These are phyloP conservation scores for Neomorphus geoffroyi DNA, from an alignment of 2,797 vertebrate genomes.

Conservation along the genomic window DNA sequence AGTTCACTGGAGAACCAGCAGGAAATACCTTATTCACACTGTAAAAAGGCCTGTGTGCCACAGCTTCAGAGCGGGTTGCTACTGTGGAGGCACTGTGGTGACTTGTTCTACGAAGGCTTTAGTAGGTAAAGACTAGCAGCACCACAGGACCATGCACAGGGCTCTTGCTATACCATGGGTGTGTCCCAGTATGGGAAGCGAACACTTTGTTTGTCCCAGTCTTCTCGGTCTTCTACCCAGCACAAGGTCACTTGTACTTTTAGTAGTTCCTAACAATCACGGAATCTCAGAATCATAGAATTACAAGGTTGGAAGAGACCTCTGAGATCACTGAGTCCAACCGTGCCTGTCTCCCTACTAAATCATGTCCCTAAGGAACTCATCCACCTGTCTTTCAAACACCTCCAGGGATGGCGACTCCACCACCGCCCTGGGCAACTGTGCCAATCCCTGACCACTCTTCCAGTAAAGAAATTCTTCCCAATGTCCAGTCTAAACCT, in stretches of 20 bases:
- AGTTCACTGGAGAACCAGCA: not conserved
- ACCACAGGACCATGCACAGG: not conserved
- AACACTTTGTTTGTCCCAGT: rapidly evolving
- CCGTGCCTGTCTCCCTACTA: no score
- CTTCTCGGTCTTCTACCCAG: not conserved
- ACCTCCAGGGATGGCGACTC: no score
- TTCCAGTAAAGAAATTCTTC: no score
- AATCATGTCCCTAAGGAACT: no score
- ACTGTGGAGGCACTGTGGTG: rapidly evolving
- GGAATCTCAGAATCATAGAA: no score
- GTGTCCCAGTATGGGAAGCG: not conserved
- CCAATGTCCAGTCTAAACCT: no score
- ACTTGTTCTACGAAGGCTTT: not conserved
- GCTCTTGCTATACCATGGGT: not conserved
- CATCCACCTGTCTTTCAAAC: no score
- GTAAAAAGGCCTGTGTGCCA: not conserved
- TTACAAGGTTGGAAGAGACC: no score
- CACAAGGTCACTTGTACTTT: not conserved
- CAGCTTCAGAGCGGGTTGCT: not conserved
- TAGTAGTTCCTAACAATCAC: not conserved
- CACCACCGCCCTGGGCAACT: no score
- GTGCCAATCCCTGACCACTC: no score
- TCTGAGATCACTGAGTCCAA: no score
- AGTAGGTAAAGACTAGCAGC: not conserved
- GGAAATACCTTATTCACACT: not conserved